Base-by-base conservation (phyloP, 2,113 vertebrate species). In the Platichthys flesus region DNA sequence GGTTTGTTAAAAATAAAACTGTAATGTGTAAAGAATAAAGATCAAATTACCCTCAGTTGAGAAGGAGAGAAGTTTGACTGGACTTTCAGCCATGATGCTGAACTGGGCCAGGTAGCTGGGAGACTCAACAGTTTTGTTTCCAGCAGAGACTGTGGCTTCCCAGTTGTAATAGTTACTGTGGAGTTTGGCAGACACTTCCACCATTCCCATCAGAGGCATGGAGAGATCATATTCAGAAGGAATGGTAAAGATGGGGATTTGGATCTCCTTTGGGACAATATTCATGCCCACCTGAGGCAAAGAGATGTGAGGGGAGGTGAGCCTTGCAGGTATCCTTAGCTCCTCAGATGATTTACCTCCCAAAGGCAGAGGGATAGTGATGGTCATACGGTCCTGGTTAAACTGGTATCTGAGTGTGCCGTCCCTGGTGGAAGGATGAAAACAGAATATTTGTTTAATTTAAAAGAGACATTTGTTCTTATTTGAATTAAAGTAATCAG, bases 131-230 rank as follows among this genome's bases (percentile, higher is more conserved):
- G 93, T 94, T 71, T 89, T 94, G 86, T 97, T 96, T 24, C 94
- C 96, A 20, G 92, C 93, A 2, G 85, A 92, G 35, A 91, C 92
- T 0, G 78, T 90, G 16, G 90, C 94, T 1, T 96, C 95, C 96
- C 95, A 97, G 72, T 97, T 96, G 84, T 98, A 98, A 79, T 93
- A 90, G 90, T 98, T 98, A 94, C 94, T 97, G 79, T 95, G 89
- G 71, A 98, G 49, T 0, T 94, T 95, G 14, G 95, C 87, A 61
- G 95, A 95, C 63, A 95, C 52, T 60, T 97, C 96, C 23, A 96
- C 72, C 71, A 93, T 80, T 35, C 96, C 96, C 79, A 97, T 64
- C 52, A 96, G 90, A 76, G 96, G 97, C 42, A 98, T 54, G 13
- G 0, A 88, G 24, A 98, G 75, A 10, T 93, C 89, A 67, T 95